Base-by-base conservation (phyloP, 1,140 invertebrate genomes). In the Zaprionus gabonicus region DNA sequence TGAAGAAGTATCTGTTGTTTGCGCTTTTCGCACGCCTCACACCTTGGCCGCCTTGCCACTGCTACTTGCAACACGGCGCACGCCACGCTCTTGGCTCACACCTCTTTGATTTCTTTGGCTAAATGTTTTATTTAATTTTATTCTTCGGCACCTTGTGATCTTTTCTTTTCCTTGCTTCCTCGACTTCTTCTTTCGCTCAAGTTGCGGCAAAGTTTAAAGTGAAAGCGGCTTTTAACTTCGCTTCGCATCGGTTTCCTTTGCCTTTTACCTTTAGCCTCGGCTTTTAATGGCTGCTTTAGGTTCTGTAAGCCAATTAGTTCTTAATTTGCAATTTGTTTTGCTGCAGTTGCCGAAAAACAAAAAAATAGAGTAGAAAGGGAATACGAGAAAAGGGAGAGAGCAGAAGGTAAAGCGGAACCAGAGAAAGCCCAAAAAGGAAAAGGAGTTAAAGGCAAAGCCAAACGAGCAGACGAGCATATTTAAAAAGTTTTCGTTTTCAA, bases 301-400 rank as follows among this genome's bases (percentile, higher is more conserved):
- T 90, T 90, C 79, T 82, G 85, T 90, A 90, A 90, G 85, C 85
- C 85, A 90, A 90, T 90, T 90, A 90, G 81, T 90, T 91, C 79
- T 90, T 90, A 90, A 90, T 90, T 90, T 85, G 85, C 85, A 90
- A 90, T 90, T 90, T 90, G 85, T 90, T 90, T 90, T 91, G 85
- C 79, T 90, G 85, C 86, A 90, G 82, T 82, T 83, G 55, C 55
- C 10, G 17, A 82, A 80, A 72, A 41, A 49, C 20, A 28, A 12
- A 41, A 49, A 25, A 28, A 12, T 6, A 31, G 56, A 41, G 23
- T 15, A 3, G 31, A 31, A 31, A 31, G 28, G 9, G 28, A 1
- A 31, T 0, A 0, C 1, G 28, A 41, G 41, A 20, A 34, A 0
- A 53, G 20, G 65, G 55, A 51, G 27, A n/a, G 20, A 3, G 17